A percentile compares a stretch with the other conserved stretches of the same genome.
These are phyloP conservation scores for Ptilonorhynchus violaceus DNA, from an alignment of 2,113 vertebrate species.

Conservation along the genomic window DNA sequence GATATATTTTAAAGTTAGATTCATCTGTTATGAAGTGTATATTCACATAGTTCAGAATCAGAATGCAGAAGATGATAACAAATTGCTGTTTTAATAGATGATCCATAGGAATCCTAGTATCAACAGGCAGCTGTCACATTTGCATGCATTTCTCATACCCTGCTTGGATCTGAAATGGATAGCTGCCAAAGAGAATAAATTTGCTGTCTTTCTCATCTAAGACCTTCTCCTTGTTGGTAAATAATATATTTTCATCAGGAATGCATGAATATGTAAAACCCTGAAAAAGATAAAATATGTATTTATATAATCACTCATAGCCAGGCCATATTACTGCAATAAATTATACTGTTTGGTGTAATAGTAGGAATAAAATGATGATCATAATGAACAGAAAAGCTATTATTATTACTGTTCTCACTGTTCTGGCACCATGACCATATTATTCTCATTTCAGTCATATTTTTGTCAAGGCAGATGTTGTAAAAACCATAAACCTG, in stretches of 20 bases:
- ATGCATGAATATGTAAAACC: conserved; percentile 26
- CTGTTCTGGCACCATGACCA: neutral
- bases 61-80: conserved; percentile 17
- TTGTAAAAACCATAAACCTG: conserved; percentile 33
- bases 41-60: conserved; percentile 46
- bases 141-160: conserved; percentile 33
- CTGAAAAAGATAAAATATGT: conserved; percentile 37
- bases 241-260: conserved; percentile 49
- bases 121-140: conserved; percentile 41
- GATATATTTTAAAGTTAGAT: conserved; percentile 68
- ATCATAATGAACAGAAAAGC: conserved; percentile 39
- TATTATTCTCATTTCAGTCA: conserved; percentile 36
- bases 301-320: conserved; percentile 53
- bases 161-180: conserved; percentile 16
- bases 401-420: conserved; percentile 41
- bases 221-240: conserved; percentile 1
- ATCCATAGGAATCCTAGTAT: conserved; percentile 44
- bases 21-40: conserved; percentile 48
- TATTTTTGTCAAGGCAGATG: conserved; percentile 55
- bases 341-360: conserved; percentile 38
- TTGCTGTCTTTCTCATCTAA: conserved; percentile 13
- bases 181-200: conserved; percentile 60
- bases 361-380: conserved; percentile 58
- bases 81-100: conserved; percentile 35
- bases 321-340: conserved; percentile 44